Percentiles rank a stretch among this genome's conserved stretches.
These are phyloP conservation scores for Lithophane ornitopus DNA, from an alignment of 2,888 invertebrate species.

Conservation along the genomic window DNA sequence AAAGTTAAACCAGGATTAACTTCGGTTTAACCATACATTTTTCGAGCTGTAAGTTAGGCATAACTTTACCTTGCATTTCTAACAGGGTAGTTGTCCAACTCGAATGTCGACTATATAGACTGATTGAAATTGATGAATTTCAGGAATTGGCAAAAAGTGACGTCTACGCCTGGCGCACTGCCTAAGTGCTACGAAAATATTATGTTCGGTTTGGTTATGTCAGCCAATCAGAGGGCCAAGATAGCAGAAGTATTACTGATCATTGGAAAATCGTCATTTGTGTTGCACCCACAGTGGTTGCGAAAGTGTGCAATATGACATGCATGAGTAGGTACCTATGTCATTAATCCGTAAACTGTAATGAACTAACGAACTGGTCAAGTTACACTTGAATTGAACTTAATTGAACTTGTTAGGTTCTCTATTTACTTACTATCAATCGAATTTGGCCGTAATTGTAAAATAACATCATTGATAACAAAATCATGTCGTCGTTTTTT, in stretches of 20 bases:
- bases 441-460: background rate
- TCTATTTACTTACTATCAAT: too few relatives aligned
- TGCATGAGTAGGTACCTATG: background rate
- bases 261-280: background rate
- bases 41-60: background rate
- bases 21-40: background rate
- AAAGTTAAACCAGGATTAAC: background rate
- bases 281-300: background rate
- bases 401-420: background rate
- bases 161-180: too few relatives aligned
- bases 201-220: background rate
- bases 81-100: background rate
- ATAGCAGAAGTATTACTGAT: background rate
- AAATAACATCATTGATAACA: background rate
- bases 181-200: background rate
- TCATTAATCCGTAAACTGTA: background rate
- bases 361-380: background rate
- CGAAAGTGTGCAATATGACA: background rate
- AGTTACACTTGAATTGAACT: background rate
- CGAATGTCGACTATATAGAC: background rate
- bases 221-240: background rate
- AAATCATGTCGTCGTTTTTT: slow-evolving; percentile 13
- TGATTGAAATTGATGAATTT: background rate
- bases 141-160: background rate
- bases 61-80: background rate